Base-by-base conservation (phyloP, 2,797 vertebrate species). In the Astyanax mexicanus region DNA sequence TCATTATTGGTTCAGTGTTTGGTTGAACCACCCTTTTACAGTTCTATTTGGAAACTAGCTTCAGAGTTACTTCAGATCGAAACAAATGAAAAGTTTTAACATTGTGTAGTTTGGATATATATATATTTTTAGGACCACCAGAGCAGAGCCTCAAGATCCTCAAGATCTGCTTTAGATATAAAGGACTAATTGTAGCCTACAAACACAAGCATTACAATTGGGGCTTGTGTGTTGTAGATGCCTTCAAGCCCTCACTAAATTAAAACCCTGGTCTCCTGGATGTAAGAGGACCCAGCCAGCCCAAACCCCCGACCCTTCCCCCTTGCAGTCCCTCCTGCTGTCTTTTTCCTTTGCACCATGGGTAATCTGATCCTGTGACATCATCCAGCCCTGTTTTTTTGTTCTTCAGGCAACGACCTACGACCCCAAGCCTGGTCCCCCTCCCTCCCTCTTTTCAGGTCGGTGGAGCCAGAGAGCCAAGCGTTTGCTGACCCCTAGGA, bases 301-400 rank as follows among this genome's bases (percentile, higher is more conserved):
- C 54, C 51, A 64, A 54, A 73, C 49, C 19, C 21, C n/a, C 2
- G 29, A 27, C 47, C 38, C 75, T 42, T 69, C 79, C 68, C 84
- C 86, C 85, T 32, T 79, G 85, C 86, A 88, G 89, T 83, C 74
- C 19, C 1, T n/a, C 80, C 47, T 40, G 32, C 72, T 73, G 65
- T 77, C 66, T 78, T 35, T 52, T 45, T 51, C 54, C 75, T 70
- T 64, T 84, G 79, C 82, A 67, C 78, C 55, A 79, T 82, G 77
- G 55, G 74, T 84, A 86, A 89, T 83, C 74, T 60, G 72, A 89
- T 73, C 77, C 54, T 12, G 12, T 69, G 58, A 70, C 60, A 3
- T 80, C 54, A 58, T 81, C 79, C 79, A n/a, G n/a, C 69, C 69
- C 68, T 69, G n/a, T n/a, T n/a, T n/a, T 78, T 77, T 71, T 67